Evolutionary conservation across 2,888 invertebrate species (phyloP), one percentile per base, ranked within the genome.

Genomic region (Drosophila acutilabella): DNA sequence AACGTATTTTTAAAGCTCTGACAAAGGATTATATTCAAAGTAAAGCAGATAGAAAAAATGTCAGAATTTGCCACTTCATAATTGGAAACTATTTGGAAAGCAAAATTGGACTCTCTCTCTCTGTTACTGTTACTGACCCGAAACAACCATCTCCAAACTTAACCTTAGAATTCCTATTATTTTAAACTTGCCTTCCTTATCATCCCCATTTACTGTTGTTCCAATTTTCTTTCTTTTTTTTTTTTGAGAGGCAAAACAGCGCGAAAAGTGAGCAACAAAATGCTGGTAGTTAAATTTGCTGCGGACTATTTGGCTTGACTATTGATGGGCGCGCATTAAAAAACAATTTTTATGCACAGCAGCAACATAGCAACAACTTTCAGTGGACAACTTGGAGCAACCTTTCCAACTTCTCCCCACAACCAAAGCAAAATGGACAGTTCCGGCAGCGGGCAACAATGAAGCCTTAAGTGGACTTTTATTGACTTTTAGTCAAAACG

Each of bases 401-500:
- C 7, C 33, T 14, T 26, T 20, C 50, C 26, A 13, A 13, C 18
- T 18, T 5, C 14, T 8, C 14, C 42, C 38, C 36, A 13, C 13
- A 36, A 36, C 13, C 41, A 7, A 23, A 61, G 48, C 47, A 50
- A 58, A 52, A 59, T 61, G 75, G 67, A 64, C 64, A 67, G 68
- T 67, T 64, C 54, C 57, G 66, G 54, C 61, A 61, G 57, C 68
- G 75, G 64, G 78, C 88, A 85, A 83, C 83, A 83, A 83, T 88
- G 83, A 85, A 81, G 86, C 84, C 85, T 88, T 85, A 85, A 85
- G 85, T 85, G 89, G 85, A 86, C 85, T 85, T 85, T 85, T 85
- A 85, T 85, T 85, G 85, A 85, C 85, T 85, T 85, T 86, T 87
- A 85, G 85, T 89, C 85, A 85, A 83, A 85, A 87, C 85, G 89